phyloP scores from a whole-genome alignment of 2,797 vertebrate species.

The Chromobotia macracanthus region DNA sequence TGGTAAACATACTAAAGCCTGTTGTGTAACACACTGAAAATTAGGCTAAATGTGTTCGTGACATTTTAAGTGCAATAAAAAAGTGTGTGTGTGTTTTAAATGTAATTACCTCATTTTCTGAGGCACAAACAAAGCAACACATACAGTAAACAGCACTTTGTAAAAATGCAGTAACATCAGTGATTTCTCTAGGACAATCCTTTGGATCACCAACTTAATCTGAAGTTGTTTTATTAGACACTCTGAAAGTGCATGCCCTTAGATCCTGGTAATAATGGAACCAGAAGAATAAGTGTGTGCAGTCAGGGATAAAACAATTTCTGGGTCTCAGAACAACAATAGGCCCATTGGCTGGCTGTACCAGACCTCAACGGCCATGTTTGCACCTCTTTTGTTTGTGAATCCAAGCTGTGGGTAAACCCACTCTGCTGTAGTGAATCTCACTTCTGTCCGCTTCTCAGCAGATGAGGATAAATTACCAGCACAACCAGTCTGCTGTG shows the following conservation, averaged over 20 bases:
- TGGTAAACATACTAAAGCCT: no score
- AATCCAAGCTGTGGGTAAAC: slow-evolving; percentile 66
- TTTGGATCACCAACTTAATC: background rate
- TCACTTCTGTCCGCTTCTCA: slow-evolving; percentile 65
- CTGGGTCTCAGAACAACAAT: slow-evolving; percentile 25
- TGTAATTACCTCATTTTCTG: no score
- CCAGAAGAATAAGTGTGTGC: background rate
- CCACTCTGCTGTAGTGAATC: slow-evolving; percentile 59
- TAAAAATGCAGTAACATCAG: background rate
- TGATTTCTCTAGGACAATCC: background rate
- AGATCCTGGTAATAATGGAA: background rate
- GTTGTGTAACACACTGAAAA: no score
- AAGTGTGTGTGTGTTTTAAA: no score
- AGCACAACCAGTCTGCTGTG: slow-evolving; percentile 62
- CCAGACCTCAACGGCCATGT: slow-evolving; percentile 24
- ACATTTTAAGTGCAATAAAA: no score
- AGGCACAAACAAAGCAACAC: no score
- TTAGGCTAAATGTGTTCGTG: no score
- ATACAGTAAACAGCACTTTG: no score
- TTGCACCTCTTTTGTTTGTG: slow-evolving; percentile 44
- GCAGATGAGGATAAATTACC: slow-evolving; percentile 42
- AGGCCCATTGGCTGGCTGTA: slow-evolving; percentile 8
- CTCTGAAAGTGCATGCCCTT: background rate
- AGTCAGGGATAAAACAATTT: background rate
- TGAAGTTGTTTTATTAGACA: no score